Evolutionary conservation across 2,797 vertebrate genomes (phyloP).

Genomic region (Esox lucius): DNA sequence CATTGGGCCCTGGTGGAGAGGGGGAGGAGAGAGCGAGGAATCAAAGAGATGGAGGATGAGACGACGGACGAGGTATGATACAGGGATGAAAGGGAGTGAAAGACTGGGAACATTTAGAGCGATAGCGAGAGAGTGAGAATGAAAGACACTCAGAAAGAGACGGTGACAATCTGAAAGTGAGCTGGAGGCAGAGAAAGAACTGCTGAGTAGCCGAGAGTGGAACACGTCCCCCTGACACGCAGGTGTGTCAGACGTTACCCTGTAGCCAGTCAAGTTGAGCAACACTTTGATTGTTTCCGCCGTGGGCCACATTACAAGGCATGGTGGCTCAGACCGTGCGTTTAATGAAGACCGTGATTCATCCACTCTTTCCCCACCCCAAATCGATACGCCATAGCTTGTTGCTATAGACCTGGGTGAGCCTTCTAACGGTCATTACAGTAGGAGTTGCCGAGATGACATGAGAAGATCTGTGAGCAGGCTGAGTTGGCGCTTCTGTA

Average conservation of each 20-base stretch:
- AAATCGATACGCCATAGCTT: background rate
- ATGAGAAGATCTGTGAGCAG: background rate
- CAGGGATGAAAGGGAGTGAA: background rate
- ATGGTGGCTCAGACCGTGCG: slow-evolving; percentile 35
- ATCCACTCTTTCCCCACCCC: slow-evolving; percentile 40
- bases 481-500: background rate
- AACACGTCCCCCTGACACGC: no score
- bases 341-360: slow-evolving; percentile 66
- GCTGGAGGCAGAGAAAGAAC: background rate
- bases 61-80: no score
- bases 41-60: no score
- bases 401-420: background rate
- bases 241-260: slow-evolving; percentile 24
- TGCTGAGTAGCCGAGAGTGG: background rate
- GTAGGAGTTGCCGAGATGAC: background rate
- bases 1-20: no score
- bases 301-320: slow-evolving; percentile 46
- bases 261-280: slow-evolving; percentile 30
- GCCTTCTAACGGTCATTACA: background rate
- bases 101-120: background rate
- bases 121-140: slow-evolving; percentile 1
- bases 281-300: slow-evolving; percentile 48
- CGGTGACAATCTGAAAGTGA: background rate
- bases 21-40: background rate
- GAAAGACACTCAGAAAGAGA: background rate